Evolutionary conservation across 2,113 vertebrate genomes (phyloP).

Genomic region (Paradisaea rubra): DNA sequence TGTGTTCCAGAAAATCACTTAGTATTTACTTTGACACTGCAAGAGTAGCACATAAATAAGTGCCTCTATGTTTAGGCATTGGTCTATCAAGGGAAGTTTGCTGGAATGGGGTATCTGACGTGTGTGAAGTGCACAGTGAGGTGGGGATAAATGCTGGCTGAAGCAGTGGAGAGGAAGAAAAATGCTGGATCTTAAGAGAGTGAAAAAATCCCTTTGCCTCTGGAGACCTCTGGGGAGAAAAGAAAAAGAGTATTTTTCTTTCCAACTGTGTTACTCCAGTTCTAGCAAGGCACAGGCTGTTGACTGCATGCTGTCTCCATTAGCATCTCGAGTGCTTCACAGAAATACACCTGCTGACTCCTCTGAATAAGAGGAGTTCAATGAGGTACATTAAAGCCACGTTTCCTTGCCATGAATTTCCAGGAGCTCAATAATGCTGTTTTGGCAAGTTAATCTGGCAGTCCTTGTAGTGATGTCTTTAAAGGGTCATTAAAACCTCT

Average conservation of each 20-base stretch:
- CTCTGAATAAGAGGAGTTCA: neutral
- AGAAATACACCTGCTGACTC: conserved; percentile 27
- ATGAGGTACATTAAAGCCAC: neutral
- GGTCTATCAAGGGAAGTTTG: neutral
- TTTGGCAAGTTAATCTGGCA: conserved; percentile 34
- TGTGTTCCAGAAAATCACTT: neutral
- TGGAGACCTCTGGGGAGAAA: neutral
- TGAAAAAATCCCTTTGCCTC: neutral
- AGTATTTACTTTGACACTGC: neutral
- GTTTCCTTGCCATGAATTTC: neutral
- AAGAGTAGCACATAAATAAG: neutral
- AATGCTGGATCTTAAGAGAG: neutral
- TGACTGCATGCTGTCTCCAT: neutral
- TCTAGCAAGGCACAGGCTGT: neutral
- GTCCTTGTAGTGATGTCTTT: neutral
- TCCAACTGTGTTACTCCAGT: neutral
- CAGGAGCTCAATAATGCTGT: neutral
- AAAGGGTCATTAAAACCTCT: neutral
- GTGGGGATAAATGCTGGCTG: neutral
- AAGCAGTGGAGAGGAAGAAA: neutral
- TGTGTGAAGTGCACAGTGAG: neutral
- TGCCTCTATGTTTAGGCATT: neutral
- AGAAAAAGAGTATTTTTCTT: neutral
- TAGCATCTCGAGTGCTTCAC: neutral
- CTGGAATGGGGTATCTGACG: neutral